phyloP scores from a whole-genome alignment of 2,888 invertebrate species.

The Synergus japonicus region DNA sequence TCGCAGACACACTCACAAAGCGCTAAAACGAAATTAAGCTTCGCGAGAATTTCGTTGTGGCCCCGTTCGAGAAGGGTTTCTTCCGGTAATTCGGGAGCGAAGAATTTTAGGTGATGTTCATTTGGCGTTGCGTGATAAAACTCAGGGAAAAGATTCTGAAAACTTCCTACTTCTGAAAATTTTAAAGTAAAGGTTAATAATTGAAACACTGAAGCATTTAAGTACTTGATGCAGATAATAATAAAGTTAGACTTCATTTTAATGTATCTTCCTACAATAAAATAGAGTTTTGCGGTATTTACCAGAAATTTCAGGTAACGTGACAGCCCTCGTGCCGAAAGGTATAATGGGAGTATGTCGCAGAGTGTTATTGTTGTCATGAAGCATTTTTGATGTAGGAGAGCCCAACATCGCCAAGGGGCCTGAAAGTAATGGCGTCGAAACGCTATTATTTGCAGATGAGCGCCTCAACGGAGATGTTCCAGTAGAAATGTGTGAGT shows the following conservation, averaged over 20 bases:
- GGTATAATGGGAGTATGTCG: conserved; percentile 81
- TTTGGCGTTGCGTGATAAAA: conserved; percentile 69
- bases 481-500: conserved; percentile 79
- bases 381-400: conserved; percentile 81
- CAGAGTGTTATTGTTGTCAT: conserved; percentile 82
- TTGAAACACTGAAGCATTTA: background rate
- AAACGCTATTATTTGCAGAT: conserved; percentile 70
- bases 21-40: conserved; percentile 97
- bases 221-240: no score
- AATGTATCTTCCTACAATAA: no score
- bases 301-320: conserved; percentile 82
- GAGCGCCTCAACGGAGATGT: conserved; percentile 85
- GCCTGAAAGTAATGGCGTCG: conserved; percentile 81
- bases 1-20: conserved; percentile 96
- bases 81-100: conserved; percentile 95
- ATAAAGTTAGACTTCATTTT: no score
- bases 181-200: background rate
- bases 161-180: conserved; percentile 78
- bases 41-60: conserved; percentile 97
- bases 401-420: conserved; percentile 84
- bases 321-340: conserved; percentile 84
- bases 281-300: conserved; percentile 29
- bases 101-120: conserved; percentile 84
- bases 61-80: conserved; percentile 97
- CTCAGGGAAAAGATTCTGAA: conserved; percentile 78